Evolutionary conservation across 1,140 invertebrate genomes (phyloP), one percentile per base, ranked within the genome.

Genomic region (Trichonephila clavipes): DNA sequence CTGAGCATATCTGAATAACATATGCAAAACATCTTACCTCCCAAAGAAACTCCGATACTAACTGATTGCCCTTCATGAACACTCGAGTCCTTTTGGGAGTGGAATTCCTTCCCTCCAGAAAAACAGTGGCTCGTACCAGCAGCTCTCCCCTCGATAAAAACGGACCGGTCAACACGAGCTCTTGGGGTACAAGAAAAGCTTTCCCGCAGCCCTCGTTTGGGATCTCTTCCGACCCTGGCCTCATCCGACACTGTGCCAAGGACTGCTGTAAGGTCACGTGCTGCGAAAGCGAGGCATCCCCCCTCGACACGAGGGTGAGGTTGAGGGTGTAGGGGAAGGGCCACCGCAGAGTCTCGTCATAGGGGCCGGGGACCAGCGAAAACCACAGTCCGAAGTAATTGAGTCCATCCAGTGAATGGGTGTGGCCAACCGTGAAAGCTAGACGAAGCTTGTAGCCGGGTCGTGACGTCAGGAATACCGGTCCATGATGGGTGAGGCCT

Each of bases 31-130:
- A 77, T 77, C 62, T 92, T 16, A 92, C 94, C 28, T 72, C 24
- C 94, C 94, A 95, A 12, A 94, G 14, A 66, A 92, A 94, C 40
- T 95, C 92, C 5, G 94, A 94, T 10, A 95, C 94, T 18, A 95
- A 21, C 19, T 94, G 90, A 72, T 95, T 94, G 7, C 93, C 90
- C 34, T 86, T 58, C 94, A 95, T 93, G 44, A 89, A 88, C 10
- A 93, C 86, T 24, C 61, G 51, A 0, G 94, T 94, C 85, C 59
- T 89, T 40, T 94, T 88, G 18, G 93, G 90, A 18, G 40, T 61
- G 10, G 40, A 12, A 0, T n/a, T 90, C 14, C 44, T 66, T 14
- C 88, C 89, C n/a, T 69, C 59, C 5, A 95, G 64, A 51, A 94
- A 90, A 0, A 94, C 88, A 6, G 94, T 94, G 0, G 94, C 59